Evolutionary conservation across 2,797 vertebrate genomes (phyloP).

Genomic region (Sphaeramia orbicularis): DNA sequence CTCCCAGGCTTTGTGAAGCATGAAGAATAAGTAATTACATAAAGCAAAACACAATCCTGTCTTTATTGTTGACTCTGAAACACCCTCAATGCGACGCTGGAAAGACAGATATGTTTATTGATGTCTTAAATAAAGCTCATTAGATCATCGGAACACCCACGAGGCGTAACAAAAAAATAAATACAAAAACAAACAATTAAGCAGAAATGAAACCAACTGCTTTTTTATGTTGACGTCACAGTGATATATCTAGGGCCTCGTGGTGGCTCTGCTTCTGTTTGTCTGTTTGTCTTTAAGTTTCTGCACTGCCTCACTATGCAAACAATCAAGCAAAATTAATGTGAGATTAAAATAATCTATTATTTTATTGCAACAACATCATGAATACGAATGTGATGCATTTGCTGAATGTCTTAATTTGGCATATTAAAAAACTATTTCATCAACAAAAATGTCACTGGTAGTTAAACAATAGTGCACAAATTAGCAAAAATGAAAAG

Average conservation of each 20-base stretch:
- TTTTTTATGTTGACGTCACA: constrained; percentile 1
- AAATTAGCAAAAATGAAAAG: constrained; percentile 50
- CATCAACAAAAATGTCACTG: constrained; percentile 35
- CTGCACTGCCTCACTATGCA: neutral
- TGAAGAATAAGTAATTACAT: constrained; percentile 57
- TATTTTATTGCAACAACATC: constrained; percentile 12
- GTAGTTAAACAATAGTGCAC: constrained; percentile 37
- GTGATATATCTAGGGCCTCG: constrained; percentile 3
- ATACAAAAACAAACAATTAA: constrained; percentile 40
- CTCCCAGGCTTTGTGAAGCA: constrained; percentile 45
- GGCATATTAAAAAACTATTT: constrained; percentile 4
- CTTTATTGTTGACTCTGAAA: constrained; percentile 51
- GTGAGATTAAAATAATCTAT: neutral
- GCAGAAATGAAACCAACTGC: constrained; percentile 25
- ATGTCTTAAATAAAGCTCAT: constrained; percentile 51
- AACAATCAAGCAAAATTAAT: constrained; percentile 34
- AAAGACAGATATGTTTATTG: constrained; percentile 37
- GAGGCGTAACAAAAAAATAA: constrained; percentile 44
- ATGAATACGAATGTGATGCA: neutral
- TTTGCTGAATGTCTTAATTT: constrained; percentile 35
- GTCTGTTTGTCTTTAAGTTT: constrained; percentile 24
- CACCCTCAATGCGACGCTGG: constrained; percentile 39
- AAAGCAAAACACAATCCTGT: constrained; percentile 51
- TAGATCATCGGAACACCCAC: constrained; percentile 45
- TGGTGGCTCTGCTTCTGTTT: constrained; percentile 3